Evolutionary conservation across 2,113 vertebrate genomes (phyloP).

Genomic region (Amphiprion ocellaris): DNA sequence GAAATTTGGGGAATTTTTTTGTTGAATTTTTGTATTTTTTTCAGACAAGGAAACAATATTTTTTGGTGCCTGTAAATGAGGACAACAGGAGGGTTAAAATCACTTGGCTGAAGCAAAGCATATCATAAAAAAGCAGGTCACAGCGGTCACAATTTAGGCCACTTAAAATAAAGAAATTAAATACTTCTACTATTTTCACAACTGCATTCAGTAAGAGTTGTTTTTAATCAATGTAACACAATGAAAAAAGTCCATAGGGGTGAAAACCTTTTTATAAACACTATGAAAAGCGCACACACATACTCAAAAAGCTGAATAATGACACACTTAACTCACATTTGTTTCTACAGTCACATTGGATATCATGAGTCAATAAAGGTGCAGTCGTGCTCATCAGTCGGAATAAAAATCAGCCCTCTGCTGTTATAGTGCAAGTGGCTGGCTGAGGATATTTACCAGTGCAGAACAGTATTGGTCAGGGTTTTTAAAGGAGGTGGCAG

Average conservation of each 20-base stretch:
- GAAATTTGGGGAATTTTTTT: too few species aligned
- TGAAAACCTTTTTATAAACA: conserved; percentile 12
- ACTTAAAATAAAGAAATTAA: too few species aligned
- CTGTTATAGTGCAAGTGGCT: conserved; percentile 11
- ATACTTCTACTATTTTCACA: too few species aligned
- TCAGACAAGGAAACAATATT: too few species aligned
- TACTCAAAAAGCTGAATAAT: conserved; percentile 8
- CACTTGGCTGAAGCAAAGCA: too few species aligned
- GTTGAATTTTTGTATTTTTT: too few species aligned
- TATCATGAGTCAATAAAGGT: conserved; percentile 35
- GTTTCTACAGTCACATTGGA: conserved; percentile 17
- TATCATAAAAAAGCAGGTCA: too few species aligned
- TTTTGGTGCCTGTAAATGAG: too few species aligned
- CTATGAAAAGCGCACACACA: neutral
- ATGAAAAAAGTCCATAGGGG: neutral
- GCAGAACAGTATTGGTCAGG: conserved; percentile 44
- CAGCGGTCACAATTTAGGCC: too few species aligned
- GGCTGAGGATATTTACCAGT: conserved; percentile 30
- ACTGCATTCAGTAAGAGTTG: too few species aligned
- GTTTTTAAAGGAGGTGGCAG: neutral
- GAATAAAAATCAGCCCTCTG: conserved; percentile 4
- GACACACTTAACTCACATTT: conserved; percentile 19
- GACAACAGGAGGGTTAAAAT: too few species aligned
- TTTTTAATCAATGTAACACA: neutral
- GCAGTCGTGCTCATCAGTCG: conserved; percentile 28